Evolutionary conservation across 2,888 invertebrate species (phyloP).

Genomic region (Zeuzera pyrina): DNA sequence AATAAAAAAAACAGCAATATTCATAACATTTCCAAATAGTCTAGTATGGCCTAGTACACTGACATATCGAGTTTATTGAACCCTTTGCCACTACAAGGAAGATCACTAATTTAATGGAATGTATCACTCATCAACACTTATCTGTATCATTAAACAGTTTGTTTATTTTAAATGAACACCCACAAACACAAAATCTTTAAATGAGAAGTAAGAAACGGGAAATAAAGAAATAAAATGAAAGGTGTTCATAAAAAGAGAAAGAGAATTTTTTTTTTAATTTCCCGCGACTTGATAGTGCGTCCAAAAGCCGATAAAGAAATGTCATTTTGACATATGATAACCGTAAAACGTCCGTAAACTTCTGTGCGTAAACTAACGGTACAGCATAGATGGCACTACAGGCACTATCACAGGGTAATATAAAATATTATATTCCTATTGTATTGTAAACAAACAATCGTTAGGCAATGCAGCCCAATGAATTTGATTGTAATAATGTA

Average conservation of each 20-base stretch:
- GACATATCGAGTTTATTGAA: slow-evolving; percentile 51
- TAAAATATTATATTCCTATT: no score
- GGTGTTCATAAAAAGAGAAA: slow-evolving; percentile 28
- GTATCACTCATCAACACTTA: not conserved
- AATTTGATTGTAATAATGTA: no score
- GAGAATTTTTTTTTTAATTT: slow-evolving; percentile 23
- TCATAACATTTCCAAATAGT: slow-evolving; percentile 11
- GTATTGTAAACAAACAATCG: no score
- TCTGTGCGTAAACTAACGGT: no score
- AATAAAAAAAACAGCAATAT: slow-evolving; percentile 38
- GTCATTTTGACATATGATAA: no score
- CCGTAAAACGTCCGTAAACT: no score
- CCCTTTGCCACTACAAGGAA: slow-evolving; percentile 31
- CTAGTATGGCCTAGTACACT: not conserved
- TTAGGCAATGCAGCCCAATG: no score
- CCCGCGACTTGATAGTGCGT: no score
- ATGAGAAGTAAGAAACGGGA: slow-evolving; percentile 30
- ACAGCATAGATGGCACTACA: no score
- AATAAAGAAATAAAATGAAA: slow-evolving; percentile 23
- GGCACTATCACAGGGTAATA: no score
- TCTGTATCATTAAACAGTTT: slow-evolving; percentile 24
- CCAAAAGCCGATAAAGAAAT: no score
- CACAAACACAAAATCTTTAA: slow-evolving; percentile 25
- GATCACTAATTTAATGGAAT: not conserved
- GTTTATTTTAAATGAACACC: slow-evolving; percentile 14